Conservation (phyloP, 2,888 invertebrate genomes). For the Pterostichus niger region DNA sequence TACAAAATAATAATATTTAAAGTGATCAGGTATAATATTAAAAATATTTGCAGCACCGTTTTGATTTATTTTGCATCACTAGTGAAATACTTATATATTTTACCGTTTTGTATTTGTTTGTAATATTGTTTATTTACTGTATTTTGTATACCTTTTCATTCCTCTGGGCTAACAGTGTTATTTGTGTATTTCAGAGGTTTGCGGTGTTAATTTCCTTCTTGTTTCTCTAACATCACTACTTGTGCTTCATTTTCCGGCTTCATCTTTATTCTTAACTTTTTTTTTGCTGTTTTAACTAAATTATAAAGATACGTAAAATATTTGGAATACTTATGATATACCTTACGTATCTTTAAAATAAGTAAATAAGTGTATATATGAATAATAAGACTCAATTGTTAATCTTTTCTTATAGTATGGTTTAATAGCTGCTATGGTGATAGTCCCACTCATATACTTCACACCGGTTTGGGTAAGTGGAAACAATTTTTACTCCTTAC, state of each 20-base stretch:
- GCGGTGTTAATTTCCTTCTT: slow-evolving; percentile 44
- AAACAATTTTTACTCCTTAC: slow-evolving; percentile 21
- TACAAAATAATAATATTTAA: slow-evolving; percentile 5
- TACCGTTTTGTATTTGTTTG: slow-evolving; percentile 21
- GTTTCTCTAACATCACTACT: slow-evolving; percentile 18
- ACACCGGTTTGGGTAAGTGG: slow-evolving; percentile 60
- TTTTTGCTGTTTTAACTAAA: background rate
- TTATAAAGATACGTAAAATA: background rate
- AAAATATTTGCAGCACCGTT: background rate
- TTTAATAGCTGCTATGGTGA: slow-evolving; percentile 69
- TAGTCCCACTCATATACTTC: slow-evolving; percentile 31
- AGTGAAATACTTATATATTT: background rate
- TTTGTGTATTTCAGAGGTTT: slow-evolving; percentile 55
- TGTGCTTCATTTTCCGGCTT: background rate
- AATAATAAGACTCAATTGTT: slow-evolving; percentile 48
- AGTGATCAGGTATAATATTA: background rate
- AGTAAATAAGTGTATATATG: slow-evolving; percentile 20
- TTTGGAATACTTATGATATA: background rate
- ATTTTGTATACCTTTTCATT: background rate
- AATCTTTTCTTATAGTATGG: slow-evolving; percentile 70
- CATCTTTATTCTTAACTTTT: background rate
- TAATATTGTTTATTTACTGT: background rate
- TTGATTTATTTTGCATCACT: background rate
- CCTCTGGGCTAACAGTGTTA: slow-evolving; percentile 25
- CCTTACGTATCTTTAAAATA: background rate